Evolutionary conservation across 92 coral and sea anemone genomes (phyloP).

Genomic region (Epizoanthus rinbou): DNA sequence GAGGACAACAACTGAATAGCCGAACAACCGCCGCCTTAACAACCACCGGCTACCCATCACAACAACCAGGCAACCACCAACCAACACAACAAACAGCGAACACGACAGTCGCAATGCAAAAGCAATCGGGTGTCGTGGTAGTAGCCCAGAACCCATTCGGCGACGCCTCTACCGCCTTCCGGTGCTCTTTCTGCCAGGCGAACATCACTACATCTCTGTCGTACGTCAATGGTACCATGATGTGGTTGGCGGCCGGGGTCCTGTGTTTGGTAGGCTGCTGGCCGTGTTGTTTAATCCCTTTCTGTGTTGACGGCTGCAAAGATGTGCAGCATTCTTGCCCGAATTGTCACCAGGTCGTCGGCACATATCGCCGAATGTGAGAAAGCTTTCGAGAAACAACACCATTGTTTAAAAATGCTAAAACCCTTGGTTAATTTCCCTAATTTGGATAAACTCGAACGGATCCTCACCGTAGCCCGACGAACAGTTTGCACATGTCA

Average conservation of each 20-base stretch:
- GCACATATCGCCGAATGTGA: constrained; percentile 64
- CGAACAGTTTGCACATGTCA: too few species aligned
- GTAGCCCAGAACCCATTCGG: constrained; percentile 44
- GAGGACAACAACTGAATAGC: constrained; percentile 17
- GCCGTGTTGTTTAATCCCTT: constrained; percentile 86
- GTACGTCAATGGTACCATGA: constrained; percentile 70
- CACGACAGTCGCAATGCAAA: constrained; percentile 49
- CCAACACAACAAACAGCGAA: constrained; percentile 1
- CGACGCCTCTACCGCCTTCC: constrained; percentile 62
- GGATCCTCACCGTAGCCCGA: too few species aligned
- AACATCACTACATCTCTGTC: constrained; percentile 67
- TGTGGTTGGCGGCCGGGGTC: constrained; percentile 65
- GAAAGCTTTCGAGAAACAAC: too few species aligned
- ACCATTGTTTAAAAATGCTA: too few species aligned
- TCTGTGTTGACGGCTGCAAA: constrained; percentile 64
- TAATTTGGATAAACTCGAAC: too few species aligned
- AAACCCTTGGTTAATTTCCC: too few species aligned
- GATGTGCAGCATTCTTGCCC: constrained; percentile 90
- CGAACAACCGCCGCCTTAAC: constrained; percentile 33
- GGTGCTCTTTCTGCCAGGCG: constrained; percentile 71
- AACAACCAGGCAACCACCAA: constrained; percentile 21
- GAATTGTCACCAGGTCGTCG: constrained; percentile 65
- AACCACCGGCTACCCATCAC: constrained; percentile 11
- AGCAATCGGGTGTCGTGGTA: constrained; percentile 44
- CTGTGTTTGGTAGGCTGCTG: constrained; percentile 63